Percentiles rank a stretch among this genome's conserved stretches.
phyloP scores from a whole-genome alignment of 2,797 vertebrate genomes.

The Cetoscarus ocellatus region DNA sequence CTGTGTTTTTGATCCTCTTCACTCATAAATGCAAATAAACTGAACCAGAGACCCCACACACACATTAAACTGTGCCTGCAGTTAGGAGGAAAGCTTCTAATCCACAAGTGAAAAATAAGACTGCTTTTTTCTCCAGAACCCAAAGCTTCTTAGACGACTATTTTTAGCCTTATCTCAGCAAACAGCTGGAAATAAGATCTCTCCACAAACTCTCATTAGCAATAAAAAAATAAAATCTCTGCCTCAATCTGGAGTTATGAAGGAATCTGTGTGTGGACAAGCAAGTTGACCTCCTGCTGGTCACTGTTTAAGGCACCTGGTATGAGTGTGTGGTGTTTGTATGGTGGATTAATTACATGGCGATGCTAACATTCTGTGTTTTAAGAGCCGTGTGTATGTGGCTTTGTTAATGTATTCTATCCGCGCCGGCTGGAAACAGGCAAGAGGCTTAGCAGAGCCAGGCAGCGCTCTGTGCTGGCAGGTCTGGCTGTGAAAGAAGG shows the following conservation, averaged over 20 bases:
- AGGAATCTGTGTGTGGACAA: not conserved
- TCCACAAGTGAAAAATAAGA: slow-evolving; percentile 58
- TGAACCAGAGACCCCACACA: slow-evolving; percentile 23
- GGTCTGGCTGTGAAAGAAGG: slow-evolving; percentile 46
- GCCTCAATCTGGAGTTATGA: slow-evolving; percentile 18
- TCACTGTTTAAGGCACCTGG: slow-evolving; percentile 11
- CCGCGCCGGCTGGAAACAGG: slow-evolving; percentile 41
- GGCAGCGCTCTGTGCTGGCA: slow-evolving; percentile 43
- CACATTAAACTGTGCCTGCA: slow-evolving; percentile 28
- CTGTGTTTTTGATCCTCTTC: not conserved
- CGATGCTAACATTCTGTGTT: slow-evolving; percentile 41
- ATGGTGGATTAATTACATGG: slow-evolving; percentile 33
- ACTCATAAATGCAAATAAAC: slow-evolving; percentile 41
- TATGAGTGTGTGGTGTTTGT: not conserved
- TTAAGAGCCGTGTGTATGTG: slow-evolving; percentile 39
- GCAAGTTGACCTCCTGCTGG: slow-evolving; percentile 5
- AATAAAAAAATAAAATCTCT: slow-evolving; percentile 35
- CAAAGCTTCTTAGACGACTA: slow-evolving; percentile 74
- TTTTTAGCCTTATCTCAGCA: slow-evolving; percentile 73
- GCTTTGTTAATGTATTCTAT: slow-evolving; percentile 70
- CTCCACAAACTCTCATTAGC: slow-evolving; percentile 50
- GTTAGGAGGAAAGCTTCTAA: slow-evolving; percentile 50
- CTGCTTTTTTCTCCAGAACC: slow-evolving; percentile 46
- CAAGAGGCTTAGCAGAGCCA: slow-evolving; percentile 56
- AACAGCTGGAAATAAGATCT: slow-evolving; percentile 68